phyloP scores from a whole-genome alignment of 2,888 invertebrate species.

The Ariolimax columbianus region DNA sequence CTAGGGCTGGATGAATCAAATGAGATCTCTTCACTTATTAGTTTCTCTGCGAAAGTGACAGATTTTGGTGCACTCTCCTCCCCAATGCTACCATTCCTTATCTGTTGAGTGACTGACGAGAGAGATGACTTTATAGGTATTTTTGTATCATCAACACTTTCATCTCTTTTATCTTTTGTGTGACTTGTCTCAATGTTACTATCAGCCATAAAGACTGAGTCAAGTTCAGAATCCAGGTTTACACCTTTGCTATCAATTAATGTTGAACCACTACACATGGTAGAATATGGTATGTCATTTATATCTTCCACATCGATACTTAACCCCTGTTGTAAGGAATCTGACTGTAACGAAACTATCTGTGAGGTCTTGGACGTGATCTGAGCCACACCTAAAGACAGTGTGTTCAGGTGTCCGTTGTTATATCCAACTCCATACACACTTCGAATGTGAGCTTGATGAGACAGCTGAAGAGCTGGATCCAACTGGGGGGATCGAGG shows the following conservation, averaged over 20 bases:
- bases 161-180: neutral
- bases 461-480: conserved; percentile 69
- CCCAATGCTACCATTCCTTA: neutral
- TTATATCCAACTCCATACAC: conserved; percentile 59
- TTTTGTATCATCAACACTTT: neutral
- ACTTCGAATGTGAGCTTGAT: conserved; percentile 69
- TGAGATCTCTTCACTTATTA: conserved; percentile 51
- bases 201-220: neutral
- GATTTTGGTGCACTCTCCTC: conserved; percentile 39
- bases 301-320: neutral
- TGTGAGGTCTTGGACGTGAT: neutral
- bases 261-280: neutral
- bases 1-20: conserved; percentile 41
- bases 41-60: conserved; percentile 55
- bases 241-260: neutral
- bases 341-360: no score
- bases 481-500: conserved; percentile 58
- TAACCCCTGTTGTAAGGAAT: neutral
- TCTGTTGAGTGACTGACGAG: neutral
- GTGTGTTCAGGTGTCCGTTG: neutral
- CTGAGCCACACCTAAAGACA: neutral
- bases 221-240: neutral
- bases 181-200: neutral
- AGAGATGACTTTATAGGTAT: conserved; percentile 22
- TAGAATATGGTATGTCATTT: neutral